Evolutionary conservation across 2,797 vertebrate species (phyloP).

Genomic region (Platyrinchus mystaceus): DNA sequence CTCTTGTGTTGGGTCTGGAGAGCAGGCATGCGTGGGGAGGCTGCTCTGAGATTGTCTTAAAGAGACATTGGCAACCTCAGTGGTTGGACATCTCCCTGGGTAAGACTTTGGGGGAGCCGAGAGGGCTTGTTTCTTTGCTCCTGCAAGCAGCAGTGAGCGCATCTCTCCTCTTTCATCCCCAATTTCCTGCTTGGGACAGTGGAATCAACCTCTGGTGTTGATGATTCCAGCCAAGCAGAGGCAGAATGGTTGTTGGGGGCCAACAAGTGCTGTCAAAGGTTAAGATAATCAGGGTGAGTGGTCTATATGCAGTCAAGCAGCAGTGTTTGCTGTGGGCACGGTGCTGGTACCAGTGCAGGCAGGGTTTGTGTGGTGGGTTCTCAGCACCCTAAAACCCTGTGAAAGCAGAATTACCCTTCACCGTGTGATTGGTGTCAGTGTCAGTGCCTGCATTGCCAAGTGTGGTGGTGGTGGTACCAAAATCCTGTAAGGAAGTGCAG

Average conservation of each 20-base stretch:
- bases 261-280: background rate
- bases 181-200: background rate
- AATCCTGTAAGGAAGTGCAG: background rate
- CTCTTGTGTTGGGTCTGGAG: background rate
- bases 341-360: rapidly evolving
- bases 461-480: background rate
- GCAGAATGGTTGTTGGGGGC: background rate
- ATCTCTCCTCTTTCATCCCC: background rate
- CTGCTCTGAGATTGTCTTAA: background rate
- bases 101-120: background rate
- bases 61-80: background rate
- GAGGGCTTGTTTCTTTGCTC: background rate
- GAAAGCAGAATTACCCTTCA: background rate
- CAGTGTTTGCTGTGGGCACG: rapidly evolving
- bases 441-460: background rate
- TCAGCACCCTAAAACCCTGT: background rate
- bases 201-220: background rate
- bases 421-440: background rate
- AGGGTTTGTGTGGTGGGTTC: background rate
- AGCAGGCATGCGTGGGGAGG: background rate
- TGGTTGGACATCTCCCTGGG: background rate
- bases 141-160: background rate
- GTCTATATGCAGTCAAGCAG: rapidly evolving
- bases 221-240: background rate
- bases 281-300: background rate